phyloP scores from a whole-genome alignment of 2,113 vertebrate species.

The Gobius niger region DNA sequence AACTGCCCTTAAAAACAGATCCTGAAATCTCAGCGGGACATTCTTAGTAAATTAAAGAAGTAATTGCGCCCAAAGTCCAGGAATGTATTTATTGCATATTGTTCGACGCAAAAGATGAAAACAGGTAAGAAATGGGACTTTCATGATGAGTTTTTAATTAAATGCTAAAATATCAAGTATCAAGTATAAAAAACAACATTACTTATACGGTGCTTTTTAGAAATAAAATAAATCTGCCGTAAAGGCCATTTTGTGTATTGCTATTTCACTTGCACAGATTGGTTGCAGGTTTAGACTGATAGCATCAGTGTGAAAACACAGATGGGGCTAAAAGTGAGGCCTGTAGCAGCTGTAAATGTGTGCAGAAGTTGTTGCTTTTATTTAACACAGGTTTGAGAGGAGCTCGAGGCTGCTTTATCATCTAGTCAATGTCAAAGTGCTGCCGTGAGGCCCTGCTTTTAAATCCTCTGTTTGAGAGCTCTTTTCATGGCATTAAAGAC shows the following conservation, averaged over 20 bases:
- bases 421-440: conserved; percentile 32
- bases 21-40: too few relatives aligned
- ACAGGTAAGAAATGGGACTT: too few relatives aligned
- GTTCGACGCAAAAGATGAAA: too few relatives aligned
- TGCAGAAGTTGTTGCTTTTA: conserved; percentile 29
- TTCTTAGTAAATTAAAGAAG: too few relatives aligned
- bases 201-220: too few relatives aligned
- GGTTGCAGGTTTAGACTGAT: background rate
- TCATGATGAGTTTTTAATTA: too few relatives aligned
- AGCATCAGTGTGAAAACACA: conserved; percentile 3
- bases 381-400: conserved; percentile 43
- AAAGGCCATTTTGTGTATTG: background rate
- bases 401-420: conserved; percentile 48
- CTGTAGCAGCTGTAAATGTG: conserved; percentile 26
- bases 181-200: too few relatives aligned
- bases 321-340: conserved; percentile 1
- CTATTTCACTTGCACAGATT: background rate
- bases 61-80: too few relatives aligned
- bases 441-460: conserved; percentile 49
- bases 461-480: conserved; percentile 26
- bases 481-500: conserved; percentile 50
- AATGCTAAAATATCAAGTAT: too few relatives aligned
- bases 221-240: background rate
- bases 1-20: too few relatives aligned
- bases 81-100: too few relatives aligned